Conservation (phyloP, 92 coral and sea anemone species). For the Plumapathes pennacea region DNA sequence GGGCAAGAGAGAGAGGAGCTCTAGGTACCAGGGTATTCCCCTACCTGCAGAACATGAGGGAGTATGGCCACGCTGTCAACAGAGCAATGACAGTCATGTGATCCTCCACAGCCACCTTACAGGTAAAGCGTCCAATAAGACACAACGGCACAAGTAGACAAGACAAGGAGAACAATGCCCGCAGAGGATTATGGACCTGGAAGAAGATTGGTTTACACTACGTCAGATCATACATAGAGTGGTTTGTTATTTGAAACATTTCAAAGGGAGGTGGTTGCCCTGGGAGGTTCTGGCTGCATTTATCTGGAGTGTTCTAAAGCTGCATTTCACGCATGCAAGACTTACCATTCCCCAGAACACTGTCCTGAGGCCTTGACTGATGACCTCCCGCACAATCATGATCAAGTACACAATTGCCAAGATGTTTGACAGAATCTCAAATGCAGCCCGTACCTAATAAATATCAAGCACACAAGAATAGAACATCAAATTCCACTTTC, state of each 20-base stretch:
- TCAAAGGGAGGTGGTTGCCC: too few relatives aligned
- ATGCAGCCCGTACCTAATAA: slow-evolving; percentile 65
- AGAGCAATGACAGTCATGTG: slow-evolving; percentile 65
- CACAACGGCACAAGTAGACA: slow-evolving; percentile 61
- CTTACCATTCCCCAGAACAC: slow-evolving; percentile 76
- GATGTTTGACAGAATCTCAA: slow-evolving; percentile 64
- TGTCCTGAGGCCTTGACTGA: slow-evolving; percentile 63
- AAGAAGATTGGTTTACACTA: too few relatives aligned
- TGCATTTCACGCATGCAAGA: neutral
- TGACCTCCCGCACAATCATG: slow-evolving; percentile 58
- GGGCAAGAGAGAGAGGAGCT: too few relatives aligned
- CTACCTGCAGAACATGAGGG: slow-evolving; percentile 79
- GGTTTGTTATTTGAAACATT: too few relatives aligned
- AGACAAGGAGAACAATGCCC: slow-evolving; percentile 68
- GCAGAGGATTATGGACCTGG: slow-evolving; percentile 80
- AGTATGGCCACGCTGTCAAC: slow-evolving; percentile 82
- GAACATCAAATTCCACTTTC: too few relatives aligned
- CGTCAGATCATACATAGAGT: too few relatives aligned
- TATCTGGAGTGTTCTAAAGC: too few relatives aligned
- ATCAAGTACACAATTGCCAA: slow-evolving; percentile 69
- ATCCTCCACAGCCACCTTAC: slow-evolving; percentile 53
- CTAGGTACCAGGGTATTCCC: too few relatives aligned
- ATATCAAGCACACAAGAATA: too few relatives aligned
- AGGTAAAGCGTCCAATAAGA: slow-evolving; percentile 53
- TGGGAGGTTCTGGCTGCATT: too few relatives aligned